phyloP scores from a whole-genome alignment of 2,797 vertebrate species.

The Catostomus latipinnis region DNA sequence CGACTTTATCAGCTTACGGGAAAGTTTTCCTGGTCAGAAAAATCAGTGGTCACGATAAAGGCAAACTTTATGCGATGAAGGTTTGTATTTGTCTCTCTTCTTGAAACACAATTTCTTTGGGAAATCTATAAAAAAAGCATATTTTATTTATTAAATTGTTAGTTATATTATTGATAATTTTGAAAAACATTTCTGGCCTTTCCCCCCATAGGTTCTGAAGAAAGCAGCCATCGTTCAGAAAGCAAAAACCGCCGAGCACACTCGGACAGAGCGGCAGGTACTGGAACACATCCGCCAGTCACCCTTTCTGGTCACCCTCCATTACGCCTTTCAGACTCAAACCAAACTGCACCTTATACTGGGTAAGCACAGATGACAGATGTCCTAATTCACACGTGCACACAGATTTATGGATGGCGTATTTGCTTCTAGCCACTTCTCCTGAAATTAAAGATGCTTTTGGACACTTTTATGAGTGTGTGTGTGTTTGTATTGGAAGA shows the following conservation, averaged over 20 bases:
- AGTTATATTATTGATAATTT: too few species aligned
- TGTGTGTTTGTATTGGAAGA: constrained; percentile 75
- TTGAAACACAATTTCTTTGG: not conserved
- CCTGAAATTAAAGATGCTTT: not conserved
- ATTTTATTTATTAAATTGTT: too few species aligned
- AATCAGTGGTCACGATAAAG: constrained; percentile 86
- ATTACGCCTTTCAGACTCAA: constrained; percentile 95
- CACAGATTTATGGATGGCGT: too few species aligned
- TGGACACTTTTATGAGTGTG: constrained; percentile 31
- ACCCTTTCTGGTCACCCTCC: constrained; percentile 92
- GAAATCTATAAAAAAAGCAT: not conserved
- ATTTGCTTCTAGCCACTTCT: not conserved
- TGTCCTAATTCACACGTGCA: too few species aligned
- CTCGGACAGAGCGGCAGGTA: constrained; percentile 90
- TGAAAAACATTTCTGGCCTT: not conserved
- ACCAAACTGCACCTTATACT: constrained; percentile 94
- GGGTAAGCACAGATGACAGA: constrained; percentile 74
- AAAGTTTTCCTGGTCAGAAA: constrained; percentile 95
- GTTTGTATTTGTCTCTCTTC: constrained; percentile 59
- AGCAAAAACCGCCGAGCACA: constrained; percentile 91
- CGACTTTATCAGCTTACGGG: constrained; percentile 83
- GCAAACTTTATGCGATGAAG: constrained; percentile 94
- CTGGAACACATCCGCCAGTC: constrained; percentile 92
- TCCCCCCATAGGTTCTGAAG: constrained; percentile 83
- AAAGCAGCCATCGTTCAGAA: constrained; percentile 93